Base-by-base conservation (phyloP, 2,113 vertebrate genomes). In the Osmerus mordax region DNA sequence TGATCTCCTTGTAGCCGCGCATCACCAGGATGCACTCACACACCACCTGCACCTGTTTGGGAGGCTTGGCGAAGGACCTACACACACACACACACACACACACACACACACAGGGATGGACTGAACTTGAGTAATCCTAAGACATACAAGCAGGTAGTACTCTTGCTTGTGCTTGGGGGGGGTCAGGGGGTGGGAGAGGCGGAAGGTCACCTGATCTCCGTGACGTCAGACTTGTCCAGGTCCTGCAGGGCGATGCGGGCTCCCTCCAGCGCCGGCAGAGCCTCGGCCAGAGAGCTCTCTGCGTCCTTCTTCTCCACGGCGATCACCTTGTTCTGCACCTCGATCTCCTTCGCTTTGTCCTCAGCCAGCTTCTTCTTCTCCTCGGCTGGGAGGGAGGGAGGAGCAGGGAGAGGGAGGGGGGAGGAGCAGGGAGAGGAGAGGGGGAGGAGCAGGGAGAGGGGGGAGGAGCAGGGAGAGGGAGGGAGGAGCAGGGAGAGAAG, bases 11-110 rank as follows among this genome's bases (percentile, higher is more conserved):
- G 87, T 95, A 90, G 14, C 95, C 94, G 32, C 95, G 94, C 72
- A 99, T 91, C 66, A 99, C 95, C 52, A 99, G 92, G 79, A 99
- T 95, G 70, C 97, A 98, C 78, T 99, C 96, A 5, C 97, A 97
- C 29, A 99, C 94, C 0, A 85, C 89, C 86, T 98, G 96, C 77
- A 99, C 96, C 85, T 96, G 95, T 81, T 91, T 95, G 0, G 96
- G 97, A 3, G 97, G 97, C 75, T 97, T 99, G 0, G 95, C 94
- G 73, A 99, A 99, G 0, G 96, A 97, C 76, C 97, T 99, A 77
- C 3, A 82, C 0, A 9, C 3, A 52, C 3, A 6, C 74, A n/a
- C 6, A 53, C 56, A 19, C 7, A 67, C 0, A 77, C 3, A 82
- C 0, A 9, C 3, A 52, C 3, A 6, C 74, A n/a, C 11, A 76